phyloP scores from a whole-genome alignment of 2,888 invertebrate species.

The Noctuana brunneofusca region DNA sequence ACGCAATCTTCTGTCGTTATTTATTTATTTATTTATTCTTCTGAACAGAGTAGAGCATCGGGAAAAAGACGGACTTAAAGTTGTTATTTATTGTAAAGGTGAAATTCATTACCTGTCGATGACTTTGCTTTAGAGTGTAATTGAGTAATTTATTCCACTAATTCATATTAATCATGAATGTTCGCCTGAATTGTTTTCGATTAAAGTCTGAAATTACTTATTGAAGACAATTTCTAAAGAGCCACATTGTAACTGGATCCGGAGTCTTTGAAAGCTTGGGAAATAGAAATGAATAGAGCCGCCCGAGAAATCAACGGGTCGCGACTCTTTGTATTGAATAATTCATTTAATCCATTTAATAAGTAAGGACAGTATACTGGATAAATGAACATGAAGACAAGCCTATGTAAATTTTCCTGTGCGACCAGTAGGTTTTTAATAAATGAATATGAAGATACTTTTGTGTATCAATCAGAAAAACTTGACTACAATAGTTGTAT shows the following conservation, averaged over 20 bases:
- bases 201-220: constrained; percentile 33
- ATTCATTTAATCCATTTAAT: constrained; percentile 78
- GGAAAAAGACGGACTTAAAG: too few relatives aligned
- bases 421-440: not conserved
- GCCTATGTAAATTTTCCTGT: not conserved
- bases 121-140: not conserved
- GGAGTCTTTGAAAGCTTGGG: constrained; percentile 30
- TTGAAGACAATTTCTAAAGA: constrained; percentile 34
- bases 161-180: constrained; percentile 4
- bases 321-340: constrained; percentile 65
- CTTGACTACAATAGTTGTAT: too few relatives aligned
- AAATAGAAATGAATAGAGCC: constrained; percentile 37
- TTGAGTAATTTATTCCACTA: not conserved
- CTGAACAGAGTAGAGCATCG: too few relatives aligned
- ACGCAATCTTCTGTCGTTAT: too few relatives aligned
- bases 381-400: constrained; percentile 45
- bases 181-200: constrained; percentile 19
- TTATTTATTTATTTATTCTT: too few relatives aligned
- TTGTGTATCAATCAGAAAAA: too few relatives aligned
- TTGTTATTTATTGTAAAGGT: not conserved
- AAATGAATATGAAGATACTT: too few relatives aligned
- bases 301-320: constrained; percentile 43
- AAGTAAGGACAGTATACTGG: constrained; percentile 47
- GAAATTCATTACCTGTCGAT: not conserved
- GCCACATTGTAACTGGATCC: constrained; percentile 34